A percentile compares a stretch with the other conserved stretches of the same genome.
Evolutionary conservation across 2,797 vertebrate genomes (phyloP).

Genomic region (Brachymystax lenok): DNA sequence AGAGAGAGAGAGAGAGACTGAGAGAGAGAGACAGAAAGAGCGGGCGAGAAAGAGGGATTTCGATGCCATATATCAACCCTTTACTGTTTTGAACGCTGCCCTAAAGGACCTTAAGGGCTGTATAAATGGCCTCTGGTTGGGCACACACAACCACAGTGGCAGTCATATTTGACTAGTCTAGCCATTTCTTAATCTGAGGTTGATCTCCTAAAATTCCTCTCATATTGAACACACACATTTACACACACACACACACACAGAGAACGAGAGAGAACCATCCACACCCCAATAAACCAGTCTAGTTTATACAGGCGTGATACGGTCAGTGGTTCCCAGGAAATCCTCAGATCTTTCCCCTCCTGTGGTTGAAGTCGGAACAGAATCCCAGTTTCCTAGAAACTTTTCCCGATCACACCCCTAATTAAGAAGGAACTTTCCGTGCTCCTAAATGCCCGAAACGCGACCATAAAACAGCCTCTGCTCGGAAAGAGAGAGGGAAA

Average conservation of each 20-base stretch:
- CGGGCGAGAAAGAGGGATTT: background rate
- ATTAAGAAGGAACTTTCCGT: slow-evolving; percentile 72
- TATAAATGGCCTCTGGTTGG: background rate
- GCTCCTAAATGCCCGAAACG: slow-evolving; percentile 59
- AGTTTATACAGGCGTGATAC: slow-evolving; percentile 53
- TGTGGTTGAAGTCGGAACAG: slow-evolving; percentile 41
- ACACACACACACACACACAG: background rate
- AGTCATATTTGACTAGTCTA: slow-evolving; percentile 20
- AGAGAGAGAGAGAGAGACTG: background rate
- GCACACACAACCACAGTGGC: slow-evolving; percentile 34
- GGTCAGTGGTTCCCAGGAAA: slow-evolving; percentile 50
- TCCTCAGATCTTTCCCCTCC: slow-evolving; percentile 36
- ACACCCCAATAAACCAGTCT: slow-evolving; percentile 38
- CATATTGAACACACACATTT: slow-evolving; percentile 33
- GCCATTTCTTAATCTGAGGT: slow-evolving; percentile 40
- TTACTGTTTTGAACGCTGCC: slow-evolving; percentile 32
- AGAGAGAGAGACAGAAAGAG: no score
- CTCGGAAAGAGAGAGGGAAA: slow-evolving; percentile 59
- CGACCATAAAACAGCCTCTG: slow-evolving; percentile 68
- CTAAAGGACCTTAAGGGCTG: slow-evolving; percentile 1
- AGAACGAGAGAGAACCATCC: slow-evolving; percentile 21
- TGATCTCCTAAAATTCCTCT: slow-evolving; percentile 36
- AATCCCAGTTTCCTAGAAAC: slow-evolving; percentile 44
- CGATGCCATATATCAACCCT: slow-evolving; percentile 29
- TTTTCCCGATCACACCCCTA: slow-evolving; percentile 61